These are phyloP conservation scores for Stomorhina lunata DNA, from an alignment of 2,888 invertebrate species.

Conservation along the genomic window DNA sequence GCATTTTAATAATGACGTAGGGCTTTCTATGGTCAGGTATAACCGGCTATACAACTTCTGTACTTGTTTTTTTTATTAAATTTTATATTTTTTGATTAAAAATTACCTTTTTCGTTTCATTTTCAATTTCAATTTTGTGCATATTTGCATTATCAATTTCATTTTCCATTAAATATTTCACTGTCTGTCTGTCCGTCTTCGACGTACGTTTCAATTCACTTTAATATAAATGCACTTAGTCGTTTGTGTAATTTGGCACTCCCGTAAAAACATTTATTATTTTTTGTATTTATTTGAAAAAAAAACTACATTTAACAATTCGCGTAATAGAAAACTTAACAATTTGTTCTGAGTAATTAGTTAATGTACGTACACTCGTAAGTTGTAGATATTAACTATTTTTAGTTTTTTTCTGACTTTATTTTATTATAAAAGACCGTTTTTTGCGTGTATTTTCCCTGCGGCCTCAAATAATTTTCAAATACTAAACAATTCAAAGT, in stretches of 20 bases:
- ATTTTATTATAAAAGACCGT: background rate
- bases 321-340: background rate
- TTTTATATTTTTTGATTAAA: background rate
- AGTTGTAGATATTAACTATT: no score
- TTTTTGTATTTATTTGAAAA: background rate
- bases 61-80: background rate
- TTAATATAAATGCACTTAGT: conserved; percentile 1
- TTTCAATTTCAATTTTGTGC: conserved; percentile 25
- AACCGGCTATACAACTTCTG: no score
- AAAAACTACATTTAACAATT: background rate
- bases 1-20: no score
- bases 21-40: no score
- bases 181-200: no score
- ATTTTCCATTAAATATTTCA: conserved; percentile 53
- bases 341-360: background rate
- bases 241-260: no score
- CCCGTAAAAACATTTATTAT: conserved; percentile 41
- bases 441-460: background rate
- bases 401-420: background rate
- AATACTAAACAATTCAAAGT: conserved; percentile 52
- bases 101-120: conserved; percentile 23
- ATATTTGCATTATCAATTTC: conserved; percentile 37
- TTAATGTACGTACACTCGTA: no score
- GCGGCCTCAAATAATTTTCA: conserved; percentile 42
- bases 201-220: background rate